phyloP scores from a whole-genome alignment of 2,888 invertebrate species.

The Clivina fossor region DNA sequence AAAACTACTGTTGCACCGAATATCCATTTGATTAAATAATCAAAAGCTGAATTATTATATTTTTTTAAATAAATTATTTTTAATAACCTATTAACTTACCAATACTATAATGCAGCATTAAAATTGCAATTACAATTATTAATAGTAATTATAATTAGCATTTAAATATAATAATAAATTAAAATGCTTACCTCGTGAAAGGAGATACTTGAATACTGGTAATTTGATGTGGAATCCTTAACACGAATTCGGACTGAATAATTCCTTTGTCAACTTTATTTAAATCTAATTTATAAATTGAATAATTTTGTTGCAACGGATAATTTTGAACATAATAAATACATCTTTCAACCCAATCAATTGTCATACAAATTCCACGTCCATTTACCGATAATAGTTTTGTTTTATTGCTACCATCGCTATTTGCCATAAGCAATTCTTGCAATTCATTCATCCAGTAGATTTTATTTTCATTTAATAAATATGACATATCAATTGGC shows the following conservation, averaged over 20 bases:
- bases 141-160: too few species aligned
- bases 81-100: slow-evolving; percentile 2
- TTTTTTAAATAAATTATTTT: too few species aligned
- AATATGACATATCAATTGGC: slow-evolving; percentile 68
- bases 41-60: too few species aligned
- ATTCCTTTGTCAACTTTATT: slow-evolving; percentile 62
- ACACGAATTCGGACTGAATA: slow-evolving; percentile 56
- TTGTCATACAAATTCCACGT: slow-evolving; percentile 67
- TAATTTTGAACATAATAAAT: slow-evolving; percentile 79
- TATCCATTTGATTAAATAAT: too few species aligned
- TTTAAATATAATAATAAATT: slow-evolving; percentile 21
- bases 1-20: too few species aligned
- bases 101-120: slow-evolving; percentile 6
- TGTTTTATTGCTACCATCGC: slow-evolving; percentile 58
- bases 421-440: slow-evolving; percentile 61
- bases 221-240: slow-evolving; percentile 61
- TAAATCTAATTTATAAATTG: slow-evolving; percentile 67
- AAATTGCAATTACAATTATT: neutral
- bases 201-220: slow-evolving; percentile 75
- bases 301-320: slow-evolving; percentile 54
- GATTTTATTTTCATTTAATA: slow-evolving; percentile 70
- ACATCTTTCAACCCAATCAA: slow-evolving; percentile 86
- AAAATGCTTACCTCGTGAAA: slow-evolving; percentile 62
- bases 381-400: slow-evolving; percentile 61
- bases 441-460: slow-evolving; percentile 83